Percentiles rank a stretch among this genome's conserved stretches.
Conservation (phyloP, 2,113 vertebrate genomes). For the Condylura cristata region DNA sequence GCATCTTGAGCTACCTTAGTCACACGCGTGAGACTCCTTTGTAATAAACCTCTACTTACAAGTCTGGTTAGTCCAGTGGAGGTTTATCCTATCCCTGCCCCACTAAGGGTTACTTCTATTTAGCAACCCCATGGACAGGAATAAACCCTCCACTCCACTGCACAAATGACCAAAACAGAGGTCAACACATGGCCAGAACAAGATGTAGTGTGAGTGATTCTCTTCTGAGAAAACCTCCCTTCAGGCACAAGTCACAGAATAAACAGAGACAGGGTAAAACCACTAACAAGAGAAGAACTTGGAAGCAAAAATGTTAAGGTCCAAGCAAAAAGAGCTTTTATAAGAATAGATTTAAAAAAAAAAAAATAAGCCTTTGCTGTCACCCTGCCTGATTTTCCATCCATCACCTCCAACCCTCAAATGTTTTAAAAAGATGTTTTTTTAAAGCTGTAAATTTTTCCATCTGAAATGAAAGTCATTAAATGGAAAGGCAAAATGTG, state of each 20-base stretch:
- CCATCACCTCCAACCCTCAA: slow-evolving; percentile 50
- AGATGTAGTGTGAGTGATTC: not conserved
- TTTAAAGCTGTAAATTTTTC: slow-evolving; percentile 10
- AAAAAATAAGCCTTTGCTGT: slow-evolving; percentile 38
- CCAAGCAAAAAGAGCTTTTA: not conserved
- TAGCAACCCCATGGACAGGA: not conserved
- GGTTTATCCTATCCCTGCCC: not conserved
- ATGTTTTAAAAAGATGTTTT: slow-evolving; percentile 8
- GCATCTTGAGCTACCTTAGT: not conserved
- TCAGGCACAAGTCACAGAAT: slow-evolving; percentile 41
- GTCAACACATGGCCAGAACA: not conserved
- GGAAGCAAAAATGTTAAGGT: not conserved
- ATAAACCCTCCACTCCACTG: not conserved
- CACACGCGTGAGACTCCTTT: not conserved
- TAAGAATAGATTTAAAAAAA: slow-evolving; percentile 48
- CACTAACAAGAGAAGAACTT: slow-evolving; percentile 26
- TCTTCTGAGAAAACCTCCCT: slow-evolving; percentile 35
- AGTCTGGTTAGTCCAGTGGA: not conserved
- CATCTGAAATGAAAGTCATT: slow-evolving; percentile 42
- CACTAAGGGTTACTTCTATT: not conserved
- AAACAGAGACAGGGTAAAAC: slow-evolving; percentile 63
- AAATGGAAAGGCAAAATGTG: not conserved
- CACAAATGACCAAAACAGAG: not conserved
- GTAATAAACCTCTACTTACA: not conserved
- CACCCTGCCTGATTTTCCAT: slow-evolving; percentile 44